These are phyloP conservation scores for Paralichthys olivaceus DNA, from an alignment of 2,113 vertebrate species.

Conservation along the genomic window DNA sequence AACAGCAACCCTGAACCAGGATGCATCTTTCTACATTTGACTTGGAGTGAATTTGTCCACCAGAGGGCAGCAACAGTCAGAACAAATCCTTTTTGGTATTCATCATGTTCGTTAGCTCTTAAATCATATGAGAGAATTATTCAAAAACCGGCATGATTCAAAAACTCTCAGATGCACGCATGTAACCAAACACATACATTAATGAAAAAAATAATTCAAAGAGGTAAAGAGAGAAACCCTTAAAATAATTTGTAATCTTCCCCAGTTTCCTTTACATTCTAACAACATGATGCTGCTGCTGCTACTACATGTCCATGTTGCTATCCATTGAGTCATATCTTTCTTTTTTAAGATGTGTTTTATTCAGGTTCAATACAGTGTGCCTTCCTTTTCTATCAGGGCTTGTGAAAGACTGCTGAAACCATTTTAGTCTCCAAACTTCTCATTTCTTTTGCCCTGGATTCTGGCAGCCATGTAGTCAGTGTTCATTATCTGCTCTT, in stretches of 20 bases:
- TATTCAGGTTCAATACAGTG: constrained; percentile 26
- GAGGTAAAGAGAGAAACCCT: neutral
- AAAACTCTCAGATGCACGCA: neutral
- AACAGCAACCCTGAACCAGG: neutral
- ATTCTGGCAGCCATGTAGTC: constrained; percentile 76
- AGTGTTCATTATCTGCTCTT: constrained; percentile 82
- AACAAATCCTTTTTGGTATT: constrained; percentile 8
- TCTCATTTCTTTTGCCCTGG: constrained; percentile 65
- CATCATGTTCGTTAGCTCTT: constrained; percentile 1
- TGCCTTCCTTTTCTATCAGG: constrained; percentile 25
- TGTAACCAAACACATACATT: neutral
- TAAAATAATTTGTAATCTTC: neutral
- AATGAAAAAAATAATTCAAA: neutral
- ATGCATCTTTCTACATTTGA: neutral
- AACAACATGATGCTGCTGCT: neutral
- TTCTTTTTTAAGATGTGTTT: neutral
- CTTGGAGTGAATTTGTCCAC: constrained; percentile 44
- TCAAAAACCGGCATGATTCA: neutral
- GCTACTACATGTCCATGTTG: neutral
- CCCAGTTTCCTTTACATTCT: neutral
- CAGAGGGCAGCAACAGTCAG: constrained; percentile 75
- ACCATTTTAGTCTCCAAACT: constrained; percentile 63
- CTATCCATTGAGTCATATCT: neutral
- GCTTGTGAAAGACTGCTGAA: constrained; percentile 41
- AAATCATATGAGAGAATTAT: neutral